These are phyloP conservation scores for Podarcis cretensis DNA, from an alignment of 2,113 vertebrate species.

Conservation along the genomic window DNA sequence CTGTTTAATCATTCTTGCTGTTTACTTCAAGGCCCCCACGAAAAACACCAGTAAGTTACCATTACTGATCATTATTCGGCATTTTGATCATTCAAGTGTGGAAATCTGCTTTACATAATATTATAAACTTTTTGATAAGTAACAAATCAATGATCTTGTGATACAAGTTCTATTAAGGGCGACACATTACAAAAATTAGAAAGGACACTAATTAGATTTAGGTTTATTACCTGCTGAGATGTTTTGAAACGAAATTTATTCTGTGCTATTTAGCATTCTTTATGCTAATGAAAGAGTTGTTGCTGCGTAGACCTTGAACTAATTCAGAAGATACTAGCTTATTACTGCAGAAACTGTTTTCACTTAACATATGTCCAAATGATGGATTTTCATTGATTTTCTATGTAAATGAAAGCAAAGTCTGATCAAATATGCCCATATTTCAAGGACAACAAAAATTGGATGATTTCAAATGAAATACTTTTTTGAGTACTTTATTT, in stretches of 20 bases:
- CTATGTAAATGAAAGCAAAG: slow-evolving; percentile 76
- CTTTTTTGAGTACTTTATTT: not conserved
- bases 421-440: slow-evolving; percentile 34
- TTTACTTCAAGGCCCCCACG: not conserved
- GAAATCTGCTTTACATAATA: not conserved
- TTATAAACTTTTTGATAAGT: slow-evolving; percentile 5
- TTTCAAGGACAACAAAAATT: slow-evolving; percentile 71
- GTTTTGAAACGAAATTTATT: slow-evolving; percentile 20
- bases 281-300: not conserved
- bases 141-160: not conserved
- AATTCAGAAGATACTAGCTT: slow-evolving; percentile 76
- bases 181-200: not conserved
- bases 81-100: not conserved
- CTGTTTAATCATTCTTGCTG: not conserved
- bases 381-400: slow-evolving; percentile 75
- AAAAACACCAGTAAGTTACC: not conserved
- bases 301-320: slow-evolving; percentile 59
- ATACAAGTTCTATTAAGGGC: not conserved
- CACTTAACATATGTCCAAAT: slow-evolving; percentile 68
- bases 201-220: slow-evolving; percentile 17
- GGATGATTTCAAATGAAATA: not conserved
- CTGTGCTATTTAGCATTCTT: slow-evolving; percentile 6
- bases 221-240: slow-evolving; percentile 3
- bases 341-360: slow-evolving; percentile 75
- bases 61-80: not conserved